Conservation (phyloP, 2,888 invertebrate genomes). For the Hemaris fuciformis region DNA sequence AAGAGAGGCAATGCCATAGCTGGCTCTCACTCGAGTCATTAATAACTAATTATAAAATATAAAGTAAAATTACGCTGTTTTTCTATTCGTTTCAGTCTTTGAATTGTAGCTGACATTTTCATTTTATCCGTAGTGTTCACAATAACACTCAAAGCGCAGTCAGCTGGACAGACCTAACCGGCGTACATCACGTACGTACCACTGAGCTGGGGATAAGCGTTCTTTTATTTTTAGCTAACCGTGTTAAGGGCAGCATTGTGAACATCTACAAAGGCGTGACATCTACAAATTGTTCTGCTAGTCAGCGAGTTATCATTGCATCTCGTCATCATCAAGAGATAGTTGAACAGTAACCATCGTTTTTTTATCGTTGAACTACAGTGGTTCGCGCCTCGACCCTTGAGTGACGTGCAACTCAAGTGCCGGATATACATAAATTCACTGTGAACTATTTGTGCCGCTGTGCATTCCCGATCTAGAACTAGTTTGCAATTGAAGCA, state of each 20-base stretch:
- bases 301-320: no score
- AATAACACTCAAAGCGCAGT: slow-evolving; percentile 3
- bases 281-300: no score
- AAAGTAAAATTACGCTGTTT: background rate
- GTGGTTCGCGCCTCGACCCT: no score
- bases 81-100: background rate
- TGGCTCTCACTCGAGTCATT: background rate
- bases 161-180: background rate
- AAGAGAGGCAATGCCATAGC: no score
- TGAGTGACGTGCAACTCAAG: no score
- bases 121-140: slow-evolving; percentile 1
- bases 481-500: no score
- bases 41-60: background rate
- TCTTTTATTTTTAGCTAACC: background rate
- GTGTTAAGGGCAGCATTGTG: background rate
- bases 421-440: no score
- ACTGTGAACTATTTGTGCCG: no score
- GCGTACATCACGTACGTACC: background rate
- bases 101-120: background rate
- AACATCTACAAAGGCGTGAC: background rate
- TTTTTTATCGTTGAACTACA: no score
- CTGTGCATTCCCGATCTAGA: no score
- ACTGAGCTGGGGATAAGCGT: background rate
- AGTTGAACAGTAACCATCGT: no score
- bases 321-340: no score